These are phyloP conservation scores for Synanthedon andrenaeformis DNA, from an alignment of 2,888 invertebrate genomes.

Conservation along the genomic window DNA sequence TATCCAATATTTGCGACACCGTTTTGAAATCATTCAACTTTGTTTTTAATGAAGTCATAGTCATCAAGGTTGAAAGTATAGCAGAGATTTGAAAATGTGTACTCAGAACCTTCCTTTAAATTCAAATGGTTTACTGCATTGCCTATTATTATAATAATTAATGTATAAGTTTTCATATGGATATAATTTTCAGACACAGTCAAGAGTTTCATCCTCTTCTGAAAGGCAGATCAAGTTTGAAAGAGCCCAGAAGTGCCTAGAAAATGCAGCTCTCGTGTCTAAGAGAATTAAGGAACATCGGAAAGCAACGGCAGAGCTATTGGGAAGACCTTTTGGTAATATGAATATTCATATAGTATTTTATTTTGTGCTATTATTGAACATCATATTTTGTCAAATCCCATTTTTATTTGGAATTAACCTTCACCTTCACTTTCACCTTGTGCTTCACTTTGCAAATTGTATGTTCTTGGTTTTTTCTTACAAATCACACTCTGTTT, in stretches of 20 bases:
- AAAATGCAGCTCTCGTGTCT: conserved; percentile 64
- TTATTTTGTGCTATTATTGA: no score
- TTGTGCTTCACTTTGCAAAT: no score
- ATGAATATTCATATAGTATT: conserved; percentile 5
- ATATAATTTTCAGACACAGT: conserved; percentile 23
- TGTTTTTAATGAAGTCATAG: not conserved
- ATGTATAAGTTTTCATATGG: not conserved
- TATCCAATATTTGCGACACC: not conserved
- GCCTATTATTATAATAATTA: no score
- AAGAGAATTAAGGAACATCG: conserved; percentile 62
- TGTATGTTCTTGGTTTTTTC: no score
- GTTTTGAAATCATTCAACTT: not conserved
- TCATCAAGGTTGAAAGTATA: not conserved
- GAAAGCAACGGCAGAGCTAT: conserved; percentile 59
- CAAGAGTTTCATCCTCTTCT: conserved; percentile 37
- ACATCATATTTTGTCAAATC: no score
- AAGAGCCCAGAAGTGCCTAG: conserved; percentile 58
- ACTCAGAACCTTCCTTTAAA: no score
- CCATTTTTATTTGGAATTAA: no score
- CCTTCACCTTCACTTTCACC: no score
- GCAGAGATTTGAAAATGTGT: no score
- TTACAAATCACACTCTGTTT: no score
- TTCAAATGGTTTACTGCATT: no score
- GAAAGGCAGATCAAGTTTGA: conserved; percentile 61
- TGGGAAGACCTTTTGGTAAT: conserved; percentile 57